Percentiles rank a stretch among this genome's conserved stretches.
Conservation (phyloP, 2,113 vertebrate genomes). For the Caranx melampygus region DNA sequence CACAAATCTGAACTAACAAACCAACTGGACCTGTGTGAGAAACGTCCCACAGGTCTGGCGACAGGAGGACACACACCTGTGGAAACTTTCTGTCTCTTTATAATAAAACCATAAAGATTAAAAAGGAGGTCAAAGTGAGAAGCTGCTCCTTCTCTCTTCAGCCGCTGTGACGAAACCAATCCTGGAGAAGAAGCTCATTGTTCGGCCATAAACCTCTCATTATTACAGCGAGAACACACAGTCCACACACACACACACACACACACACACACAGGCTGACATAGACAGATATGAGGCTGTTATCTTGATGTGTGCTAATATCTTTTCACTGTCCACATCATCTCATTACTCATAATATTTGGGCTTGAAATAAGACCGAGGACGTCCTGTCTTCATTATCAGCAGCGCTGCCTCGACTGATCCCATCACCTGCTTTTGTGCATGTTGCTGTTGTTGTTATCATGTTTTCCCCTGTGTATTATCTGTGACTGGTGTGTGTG, state of each 20-base stretch:
- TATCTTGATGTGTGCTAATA: slow-evolving; percentile 25
- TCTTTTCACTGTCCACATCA: slow-evolving; percentile 44
- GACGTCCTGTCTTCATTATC: slow-evolving; percentile 52
- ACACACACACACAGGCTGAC: not conserved
- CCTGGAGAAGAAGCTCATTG: not conserved
- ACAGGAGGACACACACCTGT: not conserved
- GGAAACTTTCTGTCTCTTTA: slow-evolving; percentile 27
- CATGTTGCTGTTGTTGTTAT: slow-evolving; percentile 6
- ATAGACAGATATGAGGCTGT: slow-evolving; percentile 9
- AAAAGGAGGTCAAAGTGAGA: slow-evolving; percentile 62
- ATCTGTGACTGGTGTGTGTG: not conserved
- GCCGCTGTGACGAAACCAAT: slow-evolving; percentile 10
- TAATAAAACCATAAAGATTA: slow-evolving; percentile 70
- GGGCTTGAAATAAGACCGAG: slow-evolving; percentile 69
- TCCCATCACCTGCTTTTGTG: slow-evolving; percentile 53
- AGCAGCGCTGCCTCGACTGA: slow-evolving; percentile 44
- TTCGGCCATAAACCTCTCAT: slow-evolving; percentile 58
- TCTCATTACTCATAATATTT: slow-evolving; percentile 76
- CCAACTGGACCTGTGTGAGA: too few species aligned
- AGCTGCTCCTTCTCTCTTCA: slow-evolving; percentile 9
- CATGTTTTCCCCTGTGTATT: slow-evolving; percentile 5
- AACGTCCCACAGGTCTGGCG: not conserved
- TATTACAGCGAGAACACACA: slow-evolving; percentile 32
- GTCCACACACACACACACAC: slow-evolving; percentile 8
- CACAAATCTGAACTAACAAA: not conserved